These are phyloP conservation scores for Drosophila athabasca DNA, from an alignment of 1,140 invertebrate genomes.

Conservation along the genomic window DNA sequence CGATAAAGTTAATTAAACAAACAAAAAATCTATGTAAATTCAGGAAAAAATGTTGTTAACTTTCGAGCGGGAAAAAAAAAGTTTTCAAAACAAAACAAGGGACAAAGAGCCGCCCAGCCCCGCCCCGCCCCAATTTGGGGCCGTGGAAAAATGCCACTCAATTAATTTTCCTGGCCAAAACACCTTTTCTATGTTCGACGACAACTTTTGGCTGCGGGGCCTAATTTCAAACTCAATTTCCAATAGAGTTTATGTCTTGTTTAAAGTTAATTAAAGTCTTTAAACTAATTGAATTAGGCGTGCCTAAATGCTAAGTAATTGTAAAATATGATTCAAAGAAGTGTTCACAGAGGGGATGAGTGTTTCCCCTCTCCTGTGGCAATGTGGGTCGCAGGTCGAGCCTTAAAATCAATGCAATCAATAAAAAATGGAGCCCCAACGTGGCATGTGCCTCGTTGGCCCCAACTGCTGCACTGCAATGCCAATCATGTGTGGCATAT, in stretches of 20 bases:
- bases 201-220: slow-evolving; percentile 47
- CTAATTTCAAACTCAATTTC: slow-evolving; percentile 43
- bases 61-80: slow-evolving; percentile 44
- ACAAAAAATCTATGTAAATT: slow-evolving; percentile 26
- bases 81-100: slow-evolving; percentile 44
- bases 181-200: slow-evolving; percentile 74
- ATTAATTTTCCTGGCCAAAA: slow-evolving; percentile 67
- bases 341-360: neutral
- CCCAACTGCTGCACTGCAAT: slow-evolving; percentile 34
- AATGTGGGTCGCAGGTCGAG: slow-evolving; percentile 52
- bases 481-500: slow-evolving; percentile 58
- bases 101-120: slow-evolving; percentile 9
- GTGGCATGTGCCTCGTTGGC: slow-evolving; percentile 27
- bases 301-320: slow-evolving; percentile 42
- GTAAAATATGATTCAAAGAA: neutral
- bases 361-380: too few relatives aligned
- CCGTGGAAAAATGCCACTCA: slow-evolving; percentile 44
- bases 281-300: slow-evolving; percentile 41
- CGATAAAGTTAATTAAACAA: slow-evolving; percentile 63
- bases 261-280: slow-evolving; percentile 56
- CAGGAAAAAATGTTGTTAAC: slow-evolving; percentile 36
- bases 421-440: slow-evolving; percentile 64
- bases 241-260: slow-evolving; percentile 48
- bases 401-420: slow-evolving; percentile 77
- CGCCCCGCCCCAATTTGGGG: slow-evolving; percentile 5